Conservation (phyloP, 2,113 vertebrate species). For the Dascyllus trimaculatus region DNA sequence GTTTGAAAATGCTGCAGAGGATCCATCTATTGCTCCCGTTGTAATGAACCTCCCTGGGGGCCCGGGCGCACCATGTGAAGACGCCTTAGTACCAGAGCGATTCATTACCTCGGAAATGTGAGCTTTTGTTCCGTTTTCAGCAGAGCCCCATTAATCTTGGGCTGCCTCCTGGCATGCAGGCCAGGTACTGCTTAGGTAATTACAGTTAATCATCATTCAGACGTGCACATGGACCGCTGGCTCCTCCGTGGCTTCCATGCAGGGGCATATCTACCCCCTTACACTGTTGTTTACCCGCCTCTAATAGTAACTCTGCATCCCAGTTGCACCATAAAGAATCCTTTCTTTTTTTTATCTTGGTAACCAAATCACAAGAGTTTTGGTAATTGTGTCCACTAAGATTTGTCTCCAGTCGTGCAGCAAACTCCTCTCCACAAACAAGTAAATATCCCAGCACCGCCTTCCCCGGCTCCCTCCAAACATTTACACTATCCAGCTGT, state of each 20-base stretch:
- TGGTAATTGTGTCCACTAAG: constrained; percentile 25
- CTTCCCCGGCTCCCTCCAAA: constrained; percentile 10
- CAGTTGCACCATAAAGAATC: constrained; percentile 27
- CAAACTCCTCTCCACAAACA: constrained; percentile 30
- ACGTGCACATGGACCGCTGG: constrained; percentile 55
- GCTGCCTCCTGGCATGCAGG: constrained; percentile 73
- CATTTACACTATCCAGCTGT: constrained; percentile 64
- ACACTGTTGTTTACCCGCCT: constrained; percentile 31
- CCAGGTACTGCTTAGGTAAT: constrained; percentile 78
- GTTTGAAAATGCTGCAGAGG: constrained; percentile 65
- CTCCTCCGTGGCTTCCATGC: constrained; percentile 38
- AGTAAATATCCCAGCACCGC: constrained; percentile 42
- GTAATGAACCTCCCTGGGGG: constrained; percentile 68
- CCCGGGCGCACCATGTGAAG: constrained; percentile 58
- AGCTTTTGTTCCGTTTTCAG: constrained; percentile 80
- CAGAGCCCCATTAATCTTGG: constrained; percentile 75
- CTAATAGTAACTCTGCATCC: constrained; percentile 19
- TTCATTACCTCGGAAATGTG: constrained; percentile 78
- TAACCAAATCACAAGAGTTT: constrained; percentile 15
- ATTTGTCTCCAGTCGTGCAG: constrained; percentile 44
- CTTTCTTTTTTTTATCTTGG: not conserved
- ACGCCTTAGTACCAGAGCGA: constrained; percentile 67
- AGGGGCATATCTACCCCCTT: constrained; percentile 13
- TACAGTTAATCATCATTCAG: constrained; percentile 81
- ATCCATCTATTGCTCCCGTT: constrained; percentile 59